Evolutionary conservation across 2,113 vertebrate species (phyloP).

Genomic region (Bubo scandiacus): DNA sequence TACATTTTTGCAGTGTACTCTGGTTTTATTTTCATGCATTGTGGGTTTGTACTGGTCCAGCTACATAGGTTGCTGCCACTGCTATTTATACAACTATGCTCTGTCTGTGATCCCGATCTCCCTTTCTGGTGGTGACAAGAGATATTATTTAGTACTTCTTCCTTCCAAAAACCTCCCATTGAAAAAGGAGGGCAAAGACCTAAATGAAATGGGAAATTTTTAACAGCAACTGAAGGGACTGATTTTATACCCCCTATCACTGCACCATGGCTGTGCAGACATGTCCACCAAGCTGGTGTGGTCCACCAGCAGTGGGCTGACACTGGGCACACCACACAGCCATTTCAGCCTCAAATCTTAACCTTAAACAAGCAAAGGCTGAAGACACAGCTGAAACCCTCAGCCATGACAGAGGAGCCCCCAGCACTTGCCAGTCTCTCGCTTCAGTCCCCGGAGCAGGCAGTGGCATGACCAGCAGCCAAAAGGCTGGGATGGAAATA

Average conservation of each 20-base stretch:
- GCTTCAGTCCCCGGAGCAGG: accelerated
- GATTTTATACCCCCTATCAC: not conserved
- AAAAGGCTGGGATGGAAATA: not conserved
- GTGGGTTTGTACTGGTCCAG: not conserved
- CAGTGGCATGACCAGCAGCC: accelerated
- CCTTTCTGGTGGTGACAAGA: not conserved
- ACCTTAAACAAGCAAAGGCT: not conserved
- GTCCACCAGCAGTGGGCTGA: not conserved
- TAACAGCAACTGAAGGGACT: not conserved
- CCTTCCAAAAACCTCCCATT: not conserved
- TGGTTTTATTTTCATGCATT: not conserved
- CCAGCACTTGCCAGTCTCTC: not conserved
- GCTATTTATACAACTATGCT: not conserved
- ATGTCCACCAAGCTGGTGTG: not conserved
- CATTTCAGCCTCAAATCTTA: not conserved
- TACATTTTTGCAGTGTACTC: not conserved
- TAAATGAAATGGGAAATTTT: not conserved
- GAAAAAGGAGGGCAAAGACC: not conserved
- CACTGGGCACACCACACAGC: no score
- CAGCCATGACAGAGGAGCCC: not conserved
- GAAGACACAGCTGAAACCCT: not conserved
- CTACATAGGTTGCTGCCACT: not conserved
- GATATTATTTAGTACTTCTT: not conserved
- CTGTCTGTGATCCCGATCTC: accelerated
- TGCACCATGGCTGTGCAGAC: not conserved